A percentile compares a stretch with the other conserved stretches of the same genome.
Conservation (phyloP, 2,113 vertebrate species). For the Chauna torquata region DNA sequence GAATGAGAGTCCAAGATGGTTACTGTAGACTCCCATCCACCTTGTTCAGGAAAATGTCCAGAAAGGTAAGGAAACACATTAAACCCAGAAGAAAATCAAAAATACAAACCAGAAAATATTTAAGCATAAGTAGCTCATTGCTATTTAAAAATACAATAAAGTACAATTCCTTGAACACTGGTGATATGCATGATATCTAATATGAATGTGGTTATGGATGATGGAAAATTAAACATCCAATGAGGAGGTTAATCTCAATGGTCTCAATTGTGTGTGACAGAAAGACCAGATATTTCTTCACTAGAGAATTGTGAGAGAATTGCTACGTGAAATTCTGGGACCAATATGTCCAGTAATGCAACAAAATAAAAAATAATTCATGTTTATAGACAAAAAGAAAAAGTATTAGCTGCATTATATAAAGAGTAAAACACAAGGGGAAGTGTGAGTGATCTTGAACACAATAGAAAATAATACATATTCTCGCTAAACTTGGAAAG, state of each 20-base stretch:
- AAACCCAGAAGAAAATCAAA: not conserved
- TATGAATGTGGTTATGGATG: not conserved
- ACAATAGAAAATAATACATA: not conserved
- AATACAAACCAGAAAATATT: not conserved
- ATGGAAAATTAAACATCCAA: not conserved
- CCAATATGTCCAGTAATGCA: not conserved
- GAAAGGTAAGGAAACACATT: not conserved
- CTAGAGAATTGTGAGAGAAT: not conserved
- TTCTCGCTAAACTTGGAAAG: not conserved
- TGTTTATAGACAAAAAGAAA: not conserved
- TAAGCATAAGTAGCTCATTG: not conserved
- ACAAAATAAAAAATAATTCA: not conserved
- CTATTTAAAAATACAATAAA: not conserved
- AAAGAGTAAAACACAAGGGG: not conserved
- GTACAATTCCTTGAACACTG: not conserved
- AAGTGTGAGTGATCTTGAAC: not conserved
- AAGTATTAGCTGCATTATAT: not conserved
- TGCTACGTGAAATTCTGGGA: not conserved
- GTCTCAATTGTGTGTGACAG: not conserved
- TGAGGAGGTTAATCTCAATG: not conserved
- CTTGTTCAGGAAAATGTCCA: not conserved
- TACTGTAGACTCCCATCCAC: not conserved
- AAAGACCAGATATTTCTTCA: not conserved
- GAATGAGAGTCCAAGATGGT: not conserved
- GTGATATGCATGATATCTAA: not conserved